Percentiles rank a stretch among this genome's conserved stretches.
phyloP scores from a whole-genome alignment of 2,797 vertebrate species.

The Peromyscus attwateri region DNA sequence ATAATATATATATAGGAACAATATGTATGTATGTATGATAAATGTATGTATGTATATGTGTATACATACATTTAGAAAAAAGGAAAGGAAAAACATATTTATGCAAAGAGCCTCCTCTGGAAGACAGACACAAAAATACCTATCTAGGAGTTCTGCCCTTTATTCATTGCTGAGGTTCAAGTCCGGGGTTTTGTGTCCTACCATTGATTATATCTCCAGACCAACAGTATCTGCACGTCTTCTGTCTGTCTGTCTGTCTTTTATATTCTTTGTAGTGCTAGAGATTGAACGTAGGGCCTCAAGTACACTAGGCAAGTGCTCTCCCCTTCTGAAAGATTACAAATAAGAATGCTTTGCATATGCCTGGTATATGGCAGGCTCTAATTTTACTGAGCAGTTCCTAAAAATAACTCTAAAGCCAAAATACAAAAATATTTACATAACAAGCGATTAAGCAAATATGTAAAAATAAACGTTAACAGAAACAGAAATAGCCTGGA shows the following conservation, averaged over 20 bases:
- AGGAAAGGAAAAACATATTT: constrained; percentile 10
- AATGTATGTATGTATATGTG: too few relatives aligned
- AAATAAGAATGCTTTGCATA: constrained; percentile 51
- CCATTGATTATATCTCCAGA: neutral
- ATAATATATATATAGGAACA: neutral
- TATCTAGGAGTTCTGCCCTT: neutral
- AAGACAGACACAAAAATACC: neutral
- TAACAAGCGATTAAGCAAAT: neutral
- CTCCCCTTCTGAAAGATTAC: constrained; percentile 26
- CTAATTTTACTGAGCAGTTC: constrained; percentile 48
- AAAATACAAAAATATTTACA: constrained; percentile 68
- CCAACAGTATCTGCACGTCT: neutral
- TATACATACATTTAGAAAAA: neutral
- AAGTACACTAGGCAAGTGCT: neutral
- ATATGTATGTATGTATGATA: neutral
- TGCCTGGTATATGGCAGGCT: constrained; percentile 1
- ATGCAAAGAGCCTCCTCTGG: constrained; percentile 23
- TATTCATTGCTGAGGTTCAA: neutral
- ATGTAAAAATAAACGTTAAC: constrained; percentile 53
- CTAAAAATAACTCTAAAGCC: constrained; percentile 66
- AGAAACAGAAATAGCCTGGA: constrained; percentile 8
- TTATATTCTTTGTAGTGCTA: neutral
- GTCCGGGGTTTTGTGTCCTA: neutral
- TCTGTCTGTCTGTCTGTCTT: neutral
- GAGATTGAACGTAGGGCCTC: neutral